phyloP scores from a whole-genome alignment of 2,888 invertebrate genomes.

The Diarsia brunnea region DNA sequence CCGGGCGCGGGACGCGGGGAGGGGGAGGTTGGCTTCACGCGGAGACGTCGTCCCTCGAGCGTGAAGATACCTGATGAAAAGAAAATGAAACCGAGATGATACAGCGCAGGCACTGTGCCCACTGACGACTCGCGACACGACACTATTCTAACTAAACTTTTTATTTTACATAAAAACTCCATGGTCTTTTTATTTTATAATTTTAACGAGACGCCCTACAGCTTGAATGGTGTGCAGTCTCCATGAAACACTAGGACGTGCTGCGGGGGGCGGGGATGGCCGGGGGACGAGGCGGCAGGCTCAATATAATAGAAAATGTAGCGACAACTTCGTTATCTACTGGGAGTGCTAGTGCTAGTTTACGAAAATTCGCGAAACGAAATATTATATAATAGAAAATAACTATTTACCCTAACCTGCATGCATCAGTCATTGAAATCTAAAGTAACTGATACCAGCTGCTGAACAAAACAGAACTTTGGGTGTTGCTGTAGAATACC shows the following conservation, averaged over 20 bases:
- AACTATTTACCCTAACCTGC: not conserved
- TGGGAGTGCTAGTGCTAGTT: slow-evolving; percentile 1
- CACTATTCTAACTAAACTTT: slow-evolving; percentile 34
- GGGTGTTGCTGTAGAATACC: not conserved
- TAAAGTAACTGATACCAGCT: not conserved
- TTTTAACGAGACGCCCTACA: slow-evolving; percentile 65
- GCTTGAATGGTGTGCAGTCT: slow-evolving; percentile 34
- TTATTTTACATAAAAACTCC: slow-evolving; percentile 51
- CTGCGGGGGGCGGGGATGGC: not conserved
- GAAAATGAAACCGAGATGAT: slow-evolving; percentile 82
- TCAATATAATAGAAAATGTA: slow-evolving; percentile 33
- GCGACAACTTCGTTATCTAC: slow-evolving; percentile 24
- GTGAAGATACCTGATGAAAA: slow-evolving; percentile 86
- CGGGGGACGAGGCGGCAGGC: not conserved
- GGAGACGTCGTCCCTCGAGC: slow-evolving; percentile 78
- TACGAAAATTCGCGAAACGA: not conserved
- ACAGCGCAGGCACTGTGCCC: slow-evolving; percentile 62
- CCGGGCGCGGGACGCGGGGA: not conserved
- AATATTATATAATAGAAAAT: slow-evolving; percentile 5
- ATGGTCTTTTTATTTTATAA: slow-evolving; percentile 61
- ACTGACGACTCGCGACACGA: slow-evolving; percentile 19
- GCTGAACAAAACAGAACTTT: not conserved
- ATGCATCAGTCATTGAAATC: not conserved
- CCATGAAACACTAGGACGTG: slow-evolving; percentile 2
- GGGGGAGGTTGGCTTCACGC: slow-evolving; percentile 52